Evolutionary conservation across 2,113 vertebrate genomes (phyloP), one percentile per base, ranked within the genome.

Genomic region (Hucho hucho): DNA sequence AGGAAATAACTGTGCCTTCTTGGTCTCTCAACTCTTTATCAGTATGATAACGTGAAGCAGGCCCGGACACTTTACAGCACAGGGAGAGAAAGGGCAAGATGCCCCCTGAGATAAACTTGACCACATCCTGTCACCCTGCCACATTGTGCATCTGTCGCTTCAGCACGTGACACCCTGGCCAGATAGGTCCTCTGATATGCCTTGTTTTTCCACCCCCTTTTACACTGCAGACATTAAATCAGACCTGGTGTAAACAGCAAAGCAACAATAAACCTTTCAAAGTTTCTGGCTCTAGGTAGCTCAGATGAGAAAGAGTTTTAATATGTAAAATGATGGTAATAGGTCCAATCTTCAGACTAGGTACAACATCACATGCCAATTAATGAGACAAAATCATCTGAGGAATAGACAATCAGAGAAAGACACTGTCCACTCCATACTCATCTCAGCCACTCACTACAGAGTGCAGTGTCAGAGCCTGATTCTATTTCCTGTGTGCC

Each of bases 221-320:
- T 53, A 53, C 5, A 53, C 49, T 18, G 49, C 14, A 53, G 49
- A 63, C 7, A 76, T 66, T 64, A 75, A 75, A 58, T 70, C 73
- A 76, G 82, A 78, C 37, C n/a, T 77, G 78, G 74, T 63, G 66
- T 80, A 77, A 84, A 83, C 61, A 81, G 83, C 84, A 64, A 56
- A 67, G 18, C 76, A 73, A 88, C 85, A 86, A 79, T 81, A 79
- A 83, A 83, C 63, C 73, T 74, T 78, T 28, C 12, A 28, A 26
- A 28, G 76, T 79, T 64, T 64, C 70, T 73, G 79, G 73, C 76
- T 82, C 32, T 82, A 79, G 75, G 83, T 58, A 37, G 74, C 11
- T 49, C 47, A 49, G 47, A 14, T 49, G 47, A 14, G 13, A 49
- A 49, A 1, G 1, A 14, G 13, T 49, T 11, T 13, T 49, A 7